phyloP scores from a whole-genome alignment of 2,797 vertebrate species.

The Sardinella longiceps region DNA sequence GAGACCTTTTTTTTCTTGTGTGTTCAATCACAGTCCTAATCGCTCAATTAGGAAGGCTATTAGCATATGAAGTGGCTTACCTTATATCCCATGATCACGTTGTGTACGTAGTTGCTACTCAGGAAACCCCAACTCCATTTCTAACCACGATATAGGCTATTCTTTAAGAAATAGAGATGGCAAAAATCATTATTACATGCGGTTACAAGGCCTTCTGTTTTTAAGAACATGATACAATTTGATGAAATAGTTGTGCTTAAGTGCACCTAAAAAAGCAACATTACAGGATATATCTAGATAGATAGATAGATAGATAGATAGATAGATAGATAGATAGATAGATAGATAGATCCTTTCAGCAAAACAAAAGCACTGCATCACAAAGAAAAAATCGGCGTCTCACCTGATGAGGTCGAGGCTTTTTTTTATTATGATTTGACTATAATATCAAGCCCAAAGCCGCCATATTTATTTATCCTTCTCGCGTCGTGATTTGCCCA shows the following conservation, averaged over 20 bases:
- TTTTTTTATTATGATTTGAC: not conserved
- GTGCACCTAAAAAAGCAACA: not conserved
- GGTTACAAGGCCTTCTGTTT: not conserved
- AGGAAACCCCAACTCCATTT: constrained; percentile 1
- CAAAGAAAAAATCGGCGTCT: not conserved
- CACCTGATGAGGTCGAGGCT: not conserved
- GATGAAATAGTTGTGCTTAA: not conserved
- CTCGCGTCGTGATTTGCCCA: constrained; percentile 8
- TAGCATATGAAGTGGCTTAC: constrained; percentile 36
- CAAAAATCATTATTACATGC: not conserved
- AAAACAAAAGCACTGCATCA: not conserved
- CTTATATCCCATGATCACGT: constrained; percentile 51
- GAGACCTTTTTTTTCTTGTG: no score
- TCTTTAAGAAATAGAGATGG: not conserved
- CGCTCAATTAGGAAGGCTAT: no score
- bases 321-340: not conserved
- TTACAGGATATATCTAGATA: not conserved
- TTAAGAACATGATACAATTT: no score
- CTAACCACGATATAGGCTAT: not conserved
- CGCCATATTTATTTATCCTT: constrained; percentile 51
- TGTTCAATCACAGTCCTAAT: no score
- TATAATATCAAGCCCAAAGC: constrained; percentile 18
- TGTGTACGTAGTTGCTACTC: not conserved
- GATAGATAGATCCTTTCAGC: not conserved
- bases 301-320: not conserved